Conservation (phyloP, 2,113 vertebrate species). For the Ardeotis arabs region DNA sequence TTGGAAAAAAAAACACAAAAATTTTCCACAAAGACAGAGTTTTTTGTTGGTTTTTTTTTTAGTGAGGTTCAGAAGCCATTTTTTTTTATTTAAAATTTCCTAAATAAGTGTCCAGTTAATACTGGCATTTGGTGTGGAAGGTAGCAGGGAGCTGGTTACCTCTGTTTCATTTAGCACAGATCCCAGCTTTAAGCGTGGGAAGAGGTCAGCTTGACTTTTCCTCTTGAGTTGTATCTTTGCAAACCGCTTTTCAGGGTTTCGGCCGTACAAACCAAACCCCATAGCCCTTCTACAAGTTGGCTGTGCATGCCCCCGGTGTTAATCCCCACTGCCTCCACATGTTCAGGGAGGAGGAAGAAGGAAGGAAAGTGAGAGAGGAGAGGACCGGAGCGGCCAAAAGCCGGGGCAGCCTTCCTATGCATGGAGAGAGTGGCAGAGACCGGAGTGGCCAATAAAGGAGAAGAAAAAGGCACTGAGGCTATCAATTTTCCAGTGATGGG, state of each 20-base stretch:
- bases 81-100: not conserved
- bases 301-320: not conserved
- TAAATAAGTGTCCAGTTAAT: not conserved
- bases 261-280: not conserved
- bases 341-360: not conserved
- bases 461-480: not conserved
- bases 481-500: not conserved
- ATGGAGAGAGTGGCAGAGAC: not conserved
- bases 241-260: not conserved
- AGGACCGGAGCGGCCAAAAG: rapidly evolving
- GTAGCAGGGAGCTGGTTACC: not conserved
- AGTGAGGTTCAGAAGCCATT: not conserved
- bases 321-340: not conserved
- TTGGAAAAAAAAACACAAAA: conserved; percentile 2
- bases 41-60: not conserved
- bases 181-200: not conserved
- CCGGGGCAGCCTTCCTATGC: not conserved
- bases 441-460: not conserved
- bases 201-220: conserved; percentile 11
- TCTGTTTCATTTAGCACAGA: not conserved
- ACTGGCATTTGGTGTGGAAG: not conserved
- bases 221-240: not conserved
- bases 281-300: not conserved
- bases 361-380: not conserved
- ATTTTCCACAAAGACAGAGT: not conserved